A percentile compares a stretch with the other conserved stretches of the same genome.
These are phyloP conservation scores for Corythaeola cristata DNA, from an alignment of 2,113 vertebrate species.

Conservation along the genomic window DNA sequence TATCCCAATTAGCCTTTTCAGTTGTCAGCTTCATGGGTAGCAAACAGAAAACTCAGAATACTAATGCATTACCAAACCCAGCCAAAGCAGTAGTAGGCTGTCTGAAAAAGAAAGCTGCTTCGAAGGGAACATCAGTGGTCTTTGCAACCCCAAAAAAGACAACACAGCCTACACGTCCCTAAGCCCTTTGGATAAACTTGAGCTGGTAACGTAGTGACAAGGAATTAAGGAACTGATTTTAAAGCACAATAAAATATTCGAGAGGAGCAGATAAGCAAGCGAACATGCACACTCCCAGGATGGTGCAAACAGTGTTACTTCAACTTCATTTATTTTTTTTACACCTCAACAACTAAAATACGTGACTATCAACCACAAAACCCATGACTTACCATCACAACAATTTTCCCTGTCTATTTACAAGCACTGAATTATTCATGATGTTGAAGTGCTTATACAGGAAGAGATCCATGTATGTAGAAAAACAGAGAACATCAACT, in stretches of 20 bases:
- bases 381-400: neutral
- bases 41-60: neutral
- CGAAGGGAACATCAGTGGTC: neutral
- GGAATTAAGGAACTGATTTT: neutral
- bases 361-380: neutral
- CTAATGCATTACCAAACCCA: neutral
- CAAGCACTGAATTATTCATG: neutral
- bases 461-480: neutral
- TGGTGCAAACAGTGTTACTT: neutral
- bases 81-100: neutral
- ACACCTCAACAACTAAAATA: neutral
- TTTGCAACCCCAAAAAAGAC: neutral
- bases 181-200: neutral
- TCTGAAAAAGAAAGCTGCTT: neutral
- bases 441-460: neutral
- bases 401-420: neutral
- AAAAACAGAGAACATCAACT: neutral
- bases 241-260: neutral
- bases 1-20: constrained; percentile 29
- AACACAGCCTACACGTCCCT: neutral
- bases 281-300: neutral
- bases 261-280: neutral
- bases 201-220: neutral
- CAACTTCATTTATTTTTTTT: neutral
- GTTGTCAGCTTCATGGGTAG: neutral